A percentile compares a stretch with the other conserved stretches of the same genome.
Conservation (phyloP, 2,888 invertebrate species). For the Nineta flava region DNA sequence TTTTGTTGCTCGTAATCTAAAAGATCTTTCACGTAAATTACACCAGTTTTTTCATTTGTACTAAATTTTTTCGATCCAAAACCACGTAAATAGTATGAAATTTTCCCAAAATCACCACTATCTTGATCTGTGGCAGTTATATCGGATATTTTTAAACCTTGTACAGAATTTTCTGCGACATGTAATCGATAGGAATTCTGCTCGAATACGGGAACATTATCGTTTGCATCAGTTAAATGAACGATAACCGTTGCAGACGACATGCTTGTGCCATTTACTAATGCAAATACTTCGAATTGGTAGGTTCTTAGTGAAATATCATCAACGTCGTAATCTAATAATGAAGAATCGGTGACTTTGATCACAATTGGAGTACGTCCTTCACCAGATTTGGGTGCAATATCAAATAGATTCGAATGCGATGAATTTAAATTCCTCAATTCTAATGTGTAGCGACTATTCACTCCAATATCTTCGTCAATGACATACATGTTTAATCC, state of each 20-base stretch:
- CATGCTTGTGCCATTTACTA: conserved; percentile 35
- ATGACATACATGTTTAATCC: conserved; percentile 58
- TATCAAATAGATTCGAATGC: conserved; percentile 36
- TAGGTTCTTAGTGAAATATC: conserved; percentile 39
- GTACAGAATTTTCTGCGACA: conserved; percentile 46
- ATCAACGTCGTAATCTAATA: conserved; percentile 54
- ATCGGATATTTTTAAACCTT: conserved; percentile 44
- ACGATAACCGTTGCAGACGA: conserved; percentile 44
- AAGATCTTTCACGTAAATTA: conserved; percentile 42
- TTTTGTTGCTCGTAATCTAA: conserved; percentile 69
- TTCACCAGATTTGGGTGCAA: conserved; percentile 49
- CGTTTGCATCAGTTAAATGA: conserved; percentile 59
- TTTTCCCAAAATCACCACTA: conserved; percentile 50
- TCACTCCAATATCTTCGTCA: conserved; percentile 57
- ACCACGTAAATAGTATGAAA: conserved; percentile 59
- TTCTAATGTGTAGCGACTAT: conserved; percentile 49
- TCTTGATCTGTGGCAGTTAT: conserved; percentile 56
- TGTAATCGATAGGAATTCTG: conserved; percentile 42
- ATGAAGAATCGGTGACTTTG: conserved; percentile 45
- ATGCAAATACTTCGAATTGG: conserved; percentile 51
- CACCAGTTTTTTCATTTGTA: conserved; percentile 49
- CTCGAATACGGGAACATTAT: conserved; percentile 57
- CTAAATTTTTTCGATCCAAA: conserved; percentile 64
- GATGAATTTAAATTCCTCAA: conserved; percentile 43
- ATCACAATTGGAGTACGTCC: conserved; percentile 61